phyloP scores from a whole-genome alignment of 1,140 invertebrate genomes.

The Oryzaephilus surinamensis region DNA sequence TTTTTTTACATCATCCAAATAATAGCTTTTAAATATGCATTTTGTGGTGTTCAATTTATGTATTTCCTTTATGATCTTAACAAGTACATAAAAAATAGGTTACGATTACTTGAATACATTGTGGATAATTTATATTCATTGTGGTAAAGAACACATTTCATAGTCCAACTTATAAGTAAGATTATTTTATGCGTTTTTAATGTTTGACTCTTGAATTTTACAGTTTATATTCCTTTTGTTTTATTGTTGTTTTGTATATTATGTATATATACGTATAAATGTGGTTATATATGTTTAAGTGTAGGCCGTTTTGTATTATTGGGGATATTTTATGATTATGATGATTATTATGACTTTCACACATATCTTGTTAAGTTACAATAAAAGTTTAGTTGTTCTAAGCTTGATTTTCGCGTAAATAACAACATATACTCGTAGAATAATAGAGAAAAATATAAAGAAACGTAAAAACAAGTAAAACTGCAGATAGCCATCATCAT shows the following conservation, averaged over 20 bases:
- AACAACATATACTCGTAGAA: neutral
- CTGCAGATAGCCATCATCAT: too few relatives aligned
- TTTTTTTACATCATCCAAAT: constrained; percentile 1
- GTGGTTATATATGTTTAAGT: too few relatives aligned
- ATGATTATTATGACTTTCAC: constrained; percentile 11
- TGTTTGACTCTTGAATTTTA: constrained; percentile 10
- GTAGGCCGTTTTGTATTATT: constrained; percentile 13
- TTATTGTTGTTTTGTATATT: neutral
- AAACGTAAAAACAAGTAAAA: neutral
- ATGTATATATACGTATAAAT: too few relatives aligned
- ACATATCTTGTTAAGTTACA: constrained; percentile 11
- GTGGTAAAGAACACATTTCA: constrained; percentile 12
- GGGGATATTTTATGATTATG: constrained; percentile 12
- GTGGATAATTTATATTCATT: constrained; percentile 17
- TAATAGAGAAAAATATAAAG: neutral
- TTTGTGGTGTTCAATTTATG: constrained; percentile 14
- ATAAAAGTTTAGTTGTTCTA: neutral
- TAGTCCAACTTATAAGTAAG: constrained; percentile 11
- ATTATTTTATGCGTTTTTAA: constrained; percentile 15
- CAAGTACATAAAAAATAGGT: constrained; percentile 17
- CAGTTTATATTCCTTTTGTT: constrained; percentile 9
- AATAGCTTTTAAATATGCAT: constrained; percentile 13
- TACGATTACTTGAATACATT: constrained; percentile 14
- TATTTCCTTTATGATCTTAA: constrained; percentile 12
- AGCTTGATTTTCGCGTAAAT: neutral